phyloP scores from a whole-genome alignment of 1,140 invertebrate genomes.

The Diachasmimorpha longicaudata region DNA sequence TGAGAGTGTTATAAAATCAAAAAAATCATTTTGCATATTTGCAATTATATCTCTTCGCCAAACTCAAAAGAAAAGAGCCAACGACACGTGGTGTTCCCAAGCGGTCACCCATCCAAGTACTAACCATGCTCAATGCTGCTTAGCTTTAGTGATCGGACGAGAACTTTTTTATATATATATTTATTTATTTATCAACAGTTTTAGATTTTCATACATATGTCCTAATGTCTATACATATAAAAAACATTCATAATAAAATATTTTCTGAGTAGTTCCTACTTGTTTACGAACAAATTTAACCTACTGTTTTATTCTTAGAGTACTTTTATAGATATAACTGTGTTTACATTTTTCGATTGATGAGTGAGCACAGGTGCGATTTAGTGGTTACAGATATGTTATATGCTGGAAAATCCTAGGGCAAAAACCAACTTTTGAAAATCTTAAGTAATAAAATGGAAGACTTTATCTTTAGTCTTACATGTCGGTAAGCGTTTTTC shows the following conservation, averaged over 20 bases:
- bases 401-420: neutral
- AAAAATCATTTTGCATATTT: no score
- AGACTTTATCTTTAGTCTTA: no score
- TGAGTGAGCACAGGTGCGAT: neutral
- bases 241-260: neutral
- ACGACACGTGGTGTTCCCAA: no score
- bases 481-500: neutral
- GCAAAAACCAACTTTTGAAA: neutral
- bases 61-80: no score
- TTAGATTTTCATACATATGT: no score
- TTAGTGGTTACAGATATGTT: neutral
- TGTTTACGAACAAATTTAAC: neutral
- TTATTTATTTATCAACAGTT: no score
- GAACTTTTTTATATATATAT: no score
- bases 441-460: neutral
- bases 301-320: neutral
- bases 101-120: no score
- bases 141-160: no score
- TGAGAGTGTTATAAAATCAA: no score
- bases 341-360: neutral
- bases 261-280: neutral
- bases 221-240: neutral
- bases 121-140: no score
- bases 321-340: neutral
- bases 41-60: no score